These are phyloP conservation scores for Cryptocephalus moraei DNA, from an alignment of 2,888 invertebrate genomes.

Conservation along the genomic window DNA sequence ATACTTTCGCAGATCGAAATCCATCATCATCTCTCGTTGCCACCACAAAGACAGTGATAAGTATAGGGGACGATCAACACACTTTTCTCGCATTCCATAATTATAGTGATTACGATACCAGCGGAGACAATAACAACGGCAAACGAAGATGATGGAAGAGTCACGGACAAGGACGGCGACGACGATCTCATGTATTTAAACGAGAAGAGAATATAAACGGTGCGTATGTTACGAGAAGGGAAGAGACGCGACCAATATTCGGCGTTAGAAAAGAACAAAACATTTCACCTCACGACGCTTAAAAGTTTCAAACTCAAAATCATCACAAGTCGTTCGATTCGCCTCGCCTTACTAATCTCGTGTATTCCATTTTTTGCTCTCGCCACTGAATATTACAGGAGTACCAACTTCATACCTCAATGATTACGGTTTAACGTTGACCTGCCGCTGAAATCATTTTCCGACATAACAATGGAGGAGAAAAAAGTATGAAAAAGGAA, in stretches of 20 bases:
- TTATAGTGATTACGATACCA: conserved; percentile 17
- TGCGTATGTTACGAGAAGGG: too few relatives aligned
- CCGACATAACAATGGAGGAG: conserved; percentile 4
- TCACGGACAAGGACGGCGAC: too few relatives aligned
- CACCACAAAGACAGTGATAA: conserved; percentile 18
- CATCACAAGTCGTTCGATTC: too few relatives aligned
- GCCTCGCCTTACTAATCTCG: too few relatives aligned
- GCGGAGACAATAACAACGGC: conserved; percentile 10
- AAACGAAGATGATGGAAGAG: neutral
- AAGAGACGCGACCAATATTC: too few relatives aligned
- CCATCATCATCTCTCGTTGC: conserved; percentile 1
- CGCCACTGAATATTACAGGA: conserved; percentile 4
- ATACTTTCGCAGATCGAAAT: neutral
- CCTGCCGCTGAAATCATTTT: conserved; percentile 5
- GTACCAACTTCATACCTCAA: conserved; percentile 3
- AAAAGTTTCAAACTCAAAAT: too few relatives aligned
- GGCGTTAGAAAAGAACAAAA: too few relatives aligned
- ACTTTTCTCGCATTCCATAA: conserved; percentile 21
- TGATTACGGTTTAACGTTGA: conserved; percentile 5
- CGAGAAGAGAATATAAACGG: too few relatives aligned
- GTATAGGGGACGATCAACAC: conserved; percentile 18
- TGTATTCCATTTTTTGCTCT: conserved; percentile 3
- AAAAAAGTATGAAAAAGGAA: neutral
- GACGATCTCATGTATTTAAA: too few relatives aligned
- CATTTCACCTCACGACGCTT: too few relatives aligned